Percentiles rank a stretch among this genome's conserved stretches.
phyloP scores from a whole-genome alignment of 2,797 vertebrate species.

The Sorex maritimensis region DNA sequence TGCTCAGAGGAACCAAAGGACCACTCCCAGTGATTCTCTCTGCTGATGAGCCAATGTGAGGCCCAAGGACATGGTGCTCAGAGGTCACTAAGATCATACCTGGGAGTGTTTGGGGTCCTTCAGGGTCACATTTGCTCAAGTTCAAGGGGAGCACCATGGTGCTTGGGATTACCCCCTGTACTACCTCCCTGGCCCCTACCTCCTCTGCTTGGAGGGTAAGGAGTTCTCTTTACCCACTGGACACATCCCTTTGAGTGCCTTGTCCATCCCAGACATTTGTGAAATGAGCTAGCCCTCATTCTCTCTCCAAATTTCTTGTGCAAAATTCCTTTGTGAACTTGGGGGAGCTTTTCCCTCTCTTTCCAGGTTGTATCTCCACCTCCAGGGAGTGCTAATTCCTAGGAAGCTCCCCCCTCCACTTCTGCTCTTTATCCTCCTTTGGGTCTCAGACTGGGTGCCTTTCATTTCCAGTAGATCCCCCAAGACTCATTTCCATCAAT shows the following conservation, averaged over 20 bases:
- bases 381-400: not conserved
- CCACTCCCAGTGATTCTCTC: too few relatives aligned
- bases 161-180: too few relatives aligned
- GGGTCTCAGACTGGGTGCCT: not conserved
- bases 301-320: not conserved
- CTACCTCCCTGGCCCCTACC: too few relatives aligned
- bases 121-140: too few relatives aligned
- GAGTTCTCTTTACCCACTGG: not conserved
- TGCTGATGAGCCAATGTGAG: too few relatives aligned
- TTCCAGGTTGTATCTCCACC: not conserved
- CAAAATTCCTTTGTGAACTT: not conserved
- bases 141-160: too few relatives aligned
- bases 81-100: too few relatives aligned
- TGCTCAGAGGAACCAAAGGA: too few relatives aligned
- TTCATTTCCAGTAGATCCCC: not conserved
- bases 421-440: not conserved
- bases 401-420: not conserved
- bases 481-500: not conserved
- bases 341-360: not conserved
- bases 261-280: not conserved
- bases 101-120: too few relatives aligned
- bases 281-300: not conserved
- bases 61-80: too few relatives aligned
- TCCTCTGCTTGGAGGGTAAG: not conserved
- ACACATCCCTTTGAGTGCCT: not conserved